These are phyloP conservation scores for Pollenia amentaria DNA, from an alignment of 2,888 invertebrate species.

Conservation along the genomic window DNA sequence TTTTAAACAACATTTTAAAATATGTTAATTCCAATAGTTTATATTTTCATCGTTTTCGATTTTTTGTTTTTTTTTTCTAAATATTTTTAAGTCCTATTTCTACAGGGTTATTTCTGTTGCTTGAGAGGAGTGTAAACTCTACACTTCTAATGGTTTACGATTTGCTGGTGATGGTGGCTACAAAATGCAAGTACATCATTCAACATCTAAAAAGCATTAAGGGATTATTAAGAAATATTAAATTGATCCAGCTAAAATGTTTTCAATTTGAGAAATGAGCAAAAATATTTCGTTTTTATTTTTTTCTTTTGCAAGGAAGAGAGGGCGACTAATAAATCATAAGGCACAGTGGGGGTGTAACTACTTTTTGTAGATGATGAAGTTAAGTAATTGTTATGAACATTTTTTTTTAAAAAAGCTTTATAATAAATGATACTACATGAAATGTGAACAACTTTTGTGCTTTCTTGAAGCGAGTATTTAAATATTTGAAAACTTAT, in stretches of 20 bases:
- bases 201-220: conserved; percentile 41
- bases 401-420: too few species aligned
- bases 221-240: conserved; percentile 50
- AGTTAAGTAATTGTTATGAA: too few species aligned
- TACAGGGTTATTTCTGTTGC: neutral
- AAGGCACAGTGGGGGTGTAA: too few species aligned
- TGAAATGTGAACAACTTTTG: too few species aligned
- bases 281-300: neutral
- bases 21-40: too few species aligned
- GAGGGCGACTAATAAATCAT: conserved; percentile 25
- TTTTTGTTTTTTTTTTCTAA: neutral
- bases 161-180: conserved; percentile 24
- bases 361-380: too few species aligned
- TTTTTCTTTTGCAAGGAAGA: neutral
- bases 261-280: conserved; percentile 1
- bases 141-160: conserved; percentile 28
- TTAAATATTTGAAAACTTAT: too few species aligned
- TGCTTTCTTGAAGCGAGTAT: too few species aligned
- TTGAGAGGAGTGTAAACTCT: neutral
- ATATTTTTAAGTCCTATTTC: neutral
- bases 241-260: conserved; percentile 36
- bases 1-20: too few species aligned
- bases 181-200: conserved; percentile 20
- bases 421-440: too few species aligned
- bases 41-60: too few species aligned